These are phyloP conservation scores for Nezara viridula DNA, from an alignment of 2,888 invertebrate genomes.

Conservation along the genomic window DNA sequence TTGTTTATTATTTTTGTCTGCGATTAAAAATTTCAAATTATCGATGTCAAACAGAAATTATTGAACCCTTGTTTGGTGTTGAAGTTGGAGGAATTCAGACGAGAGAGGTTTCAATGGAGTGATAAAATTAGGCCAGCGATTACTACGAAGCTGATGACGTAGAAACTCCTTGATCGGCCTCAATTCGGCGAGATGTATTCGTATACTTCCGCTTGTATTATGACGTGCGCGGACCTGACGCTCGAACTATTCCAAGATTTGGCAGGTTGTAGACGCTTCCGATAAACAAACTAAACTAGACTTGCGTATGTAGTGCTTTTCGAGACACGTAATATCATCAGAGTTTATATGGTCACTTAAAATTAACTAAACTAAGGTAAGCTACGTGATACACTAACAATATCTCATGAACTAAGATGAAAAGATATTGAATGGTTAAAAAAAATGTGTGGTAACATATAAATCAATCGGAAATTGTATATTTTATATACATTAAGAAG, in stretches of 20 bases:
- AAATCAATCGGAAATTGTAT: too few relatives aligned
- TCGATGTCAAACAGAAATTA: not conserved
- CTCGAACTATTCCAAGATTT: not conserved
- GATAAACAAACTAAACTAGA: not conserved
- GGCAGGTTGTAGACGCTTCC: not conserved
- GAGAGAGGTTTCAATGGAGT: not conserved
- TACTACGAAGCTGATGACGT: constrained; percentile 11
- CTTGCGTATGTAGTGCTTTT: not conserved
- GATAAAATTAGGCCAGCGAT: not conserved
- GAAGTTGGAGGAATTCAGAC: not conserved
- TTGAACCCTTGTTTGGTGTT: not conserved
- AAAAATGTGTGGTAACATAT: too few relatives aligned
- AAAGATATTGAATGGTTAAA: too few relatives aligned
- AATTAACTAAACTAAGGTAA: too few relatives aligned
- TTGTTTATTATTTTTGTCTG: not conserved
- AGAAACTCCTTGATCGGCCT: not conserved
- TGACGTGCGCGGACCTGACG: not conserved
- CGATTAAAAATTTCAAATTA: too few relatives aligned
- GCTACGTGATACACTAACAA: too few relatives aligned
- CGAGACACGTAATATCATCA: not conserved
- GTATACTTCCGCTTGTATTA: not conserved
- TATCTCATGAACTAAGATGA: too few relatives aligned
- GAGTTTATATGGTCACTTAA: not conserved
- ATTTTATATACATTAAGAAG: too few relatives aligned
- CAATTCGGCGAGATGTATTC: not conserved